Conservation (phyloP, 2,888 invertebrate species). For the Dynastes tityus region DNA sequence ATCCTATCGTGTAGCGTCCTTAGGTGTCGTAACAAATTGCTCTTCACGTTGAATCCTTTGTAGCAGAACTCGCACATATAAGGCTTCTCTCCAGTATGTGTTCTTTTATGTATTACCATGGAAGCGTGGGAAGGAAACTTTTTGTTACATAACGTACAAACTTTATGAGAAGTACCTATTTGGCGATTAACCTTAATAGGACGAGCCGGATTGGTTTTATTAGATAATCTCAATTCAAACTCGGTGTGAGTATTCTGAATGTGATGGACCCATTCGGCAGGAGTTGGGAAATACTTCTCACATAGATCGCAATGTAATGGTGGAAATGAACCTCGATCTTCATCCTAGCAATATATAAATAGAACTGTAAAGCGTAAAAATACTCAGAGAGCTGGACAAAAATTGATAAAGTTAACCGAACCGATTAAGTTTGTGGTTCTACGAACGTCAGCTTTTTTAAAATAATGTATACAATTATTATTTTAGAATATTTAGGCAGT, state of each 20-base stretch:
- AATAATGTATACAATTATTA: too few species aligned
- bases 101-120: constrained; percentile 84
- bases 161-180: constrained; percentile 75
- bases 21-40: constrained; percentile 82
- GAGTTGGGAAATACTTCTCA: constrained; percentile 83
- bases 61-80: constrained; percentile 83
- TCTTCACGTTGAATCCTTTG: constrained; percentile 86
- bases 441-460: too few species aligned
- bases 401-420: too few species aligned
- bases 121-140: constrained; percentile 85
- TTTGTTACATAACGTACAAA: constrained; percentile 81
- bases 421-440: too few species aligned
- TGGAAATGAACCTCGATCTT: constrained; percentile 79
- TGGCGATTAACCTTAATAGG: constrained; percentile 57
- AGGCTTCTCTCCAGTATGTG: constrained; percentile 83
- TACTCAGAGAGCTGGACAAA: too few species aligned
- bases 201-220: constrained; percentile 63
- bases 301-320: constrained; percentile 85
- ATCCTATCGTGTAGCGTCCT: constrained; percentile 84
- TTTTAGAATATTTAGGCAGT: too few species aligned
- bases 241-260: constrained; percentile 89
- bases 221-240: constrained; percentile 83
- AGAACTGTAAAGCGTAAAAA: too few species aligned
- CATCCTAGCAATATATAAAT: constrained; percentile 71
- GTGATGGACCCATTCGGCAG: constrained; percentile 91